These are phyloP conservation scores for Deroplatys truncata DNA, from an alignment of 2,888 invertebrate species.

Conservation along the genomic window DNA sequence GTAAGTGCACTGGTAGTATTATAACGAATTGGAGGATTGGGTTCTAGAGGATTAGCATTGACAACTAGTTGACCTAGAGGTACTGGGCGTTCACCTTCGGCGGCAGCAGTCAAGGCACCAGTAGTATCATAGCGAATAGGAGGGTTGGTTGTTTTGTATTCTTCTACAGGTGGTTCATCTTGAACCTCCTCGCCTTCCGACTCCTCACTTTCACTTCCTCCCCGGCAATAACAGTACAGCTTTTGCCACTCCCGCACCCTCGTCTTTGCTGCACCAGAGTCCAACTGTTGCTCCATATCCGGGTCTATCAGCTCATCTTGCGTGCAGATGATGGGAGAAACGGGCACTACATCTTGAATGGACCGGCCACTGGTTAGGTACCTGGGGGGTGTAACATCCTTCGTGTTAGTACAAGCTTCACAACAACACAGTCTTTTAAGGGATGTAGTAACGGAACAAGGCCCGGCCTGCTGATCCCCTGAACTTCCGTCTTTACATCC, in stretches of 20 bases:
- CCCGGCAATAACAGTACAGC: background rate
- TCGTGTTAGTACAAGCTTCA: background rate
- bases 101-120: background rate
- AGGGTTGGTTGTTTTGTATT: background rate
- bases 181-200: background rate
- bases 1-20: background rate
- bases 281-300: background rate
- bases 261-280: background rate
- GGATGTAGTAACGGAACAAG: background rate
- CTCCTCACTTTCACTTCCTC: no score
- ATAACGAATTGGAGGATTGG: background rate
- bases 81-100: background rate
- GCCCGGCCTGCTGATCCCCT: background rate
- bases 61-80: background rate
- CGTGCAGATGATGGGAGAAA: background rate
- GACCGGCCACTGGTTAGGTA: background rate
- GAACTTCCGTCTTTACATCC: background rate
- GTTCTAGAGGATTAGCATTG: background rate
- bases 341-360: slow-evolving; percentile 8
- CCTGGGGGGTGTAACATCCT: background rate
- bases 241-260: background rate
- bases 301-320: slow-evolving; percentile 11
- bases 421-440: background rate
- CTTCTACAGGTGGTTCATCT: background rate
- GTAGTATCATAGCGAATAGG: background rate